Base-by-base conservation (phyloP, 2,797 vertebrate species). In the Acipenser transmontanus region DNA sequence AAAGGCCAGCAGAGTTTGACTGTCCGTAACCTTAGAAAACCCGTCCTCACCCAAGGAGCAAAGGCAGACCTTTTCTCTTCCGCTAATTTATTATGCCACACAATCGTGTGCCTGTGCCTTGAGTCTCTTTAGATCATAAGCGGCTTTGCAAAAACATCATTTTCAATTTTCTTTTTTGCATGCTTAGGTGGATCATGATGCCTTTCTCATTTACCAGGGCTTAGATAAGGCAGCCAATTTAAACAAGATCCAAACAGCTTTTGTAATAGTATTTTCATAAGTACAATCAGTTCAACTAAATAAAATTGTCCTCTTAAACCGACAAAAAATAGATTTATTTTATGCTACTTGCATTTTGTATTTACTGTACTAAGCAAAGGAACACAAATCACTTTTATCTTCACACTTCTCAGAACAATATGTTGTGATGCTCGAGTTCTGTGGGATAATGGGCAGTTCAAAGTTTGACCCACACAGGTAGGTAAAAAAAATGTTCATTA, bases 81-180 rank as follows among this genome's bases (percentile, higher is more conserved):
- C 4, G 0, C 34, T 34, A 4, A 34, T 34, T 34, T 54, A 3
- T 54, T 54, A 54, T 54, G 52, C 7, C n/a, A 7, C 52, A 54
- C 6, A 0, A 54, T 4, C 0, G 7, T 8, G 52, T 54, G n/a
- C 7, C 7, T 34, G 34, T 34, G 34, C 34, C 34, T 34, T 34
- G 34, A 34, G 34, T 34, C 34, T 34, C 34, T 34, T 34, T 34
- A 4, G 34, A 34, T 34, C 34, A 34, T 34, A n/a, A 12, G 60
- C 34, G 1, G 17, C 14, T 61, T 61, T 61, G 2, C 10, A 34
- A 47, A 61, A 61, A 6, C 60, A 61, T 61, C 1, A 8, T 61
- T 61, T 61, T 61, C 60, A 61, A 47, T 61, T 61, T 61, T 61
- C 14, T 20, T 9, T 61, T 61, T 61, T 61, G 7, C 17, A 61